These are phyloP conservation scores for Karalla daura DNA, from an alignment of 2,797 vertebrate species.

Conservation along the genomic window DNA sequence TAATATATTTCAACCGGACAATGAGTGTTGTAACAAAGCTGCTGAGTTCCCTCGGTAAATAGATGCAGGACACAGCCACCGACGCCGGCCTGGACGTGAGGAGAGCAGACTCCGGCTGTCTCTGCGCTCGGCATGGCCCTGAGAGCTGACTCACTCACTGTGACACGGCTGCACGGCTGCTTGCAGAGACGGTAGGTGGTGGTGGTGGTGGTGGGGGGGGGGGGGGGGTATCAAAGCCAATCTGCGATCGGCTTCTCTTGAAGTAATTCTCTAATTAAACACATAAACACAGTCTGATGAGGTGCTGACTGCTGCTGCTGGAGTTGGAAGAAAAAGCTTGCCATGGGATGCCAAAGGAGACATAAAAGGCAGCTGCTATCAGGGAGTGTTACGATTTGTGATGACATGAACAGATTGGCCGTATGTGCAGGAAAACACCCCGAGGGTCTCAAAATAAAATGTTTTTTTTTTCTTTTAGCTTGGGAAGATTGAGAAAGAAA, in stretches of 20 bases:
- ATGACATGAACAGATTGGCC: conserved; percentile 11
- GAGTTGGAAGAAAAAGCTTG: neutral
- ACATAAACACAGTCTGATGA: neutral
- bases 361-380: neutral
- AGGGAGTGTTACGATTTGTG: neutral
- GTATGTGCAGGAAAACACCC: conserved; percentile 22
- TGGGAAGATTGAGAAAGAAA: conserved; percentile 10
- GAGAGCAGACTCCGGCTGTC: neutral
- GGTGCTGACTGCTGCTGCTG: neutral
- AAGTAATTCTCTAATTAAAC: conserved; percentile 28
- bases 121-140: neutral
- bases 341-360: neutral
- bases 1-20: neutral
- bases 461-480: neutral
- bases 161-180: neutral
- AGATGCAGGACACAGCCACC: neutral
- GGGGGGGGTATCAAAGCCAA: neutral
- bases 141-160: conserved; percentile 18
- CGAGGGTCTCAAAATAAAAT: neutral
- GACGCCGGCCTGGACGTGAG: neutral
- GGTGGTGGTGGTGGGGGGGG: neutral
- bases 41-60: neutral
- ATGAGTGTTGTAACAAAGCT: neutral
- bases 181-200: neutral
- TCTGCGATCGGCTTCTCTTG: conserved; percentile 5